Percentiles rank a stretch among this genome's conserved stretches.
Conservation (phyloP, 2,888 invertebrate genomes). For the Apodemia hepburni region DNA sequence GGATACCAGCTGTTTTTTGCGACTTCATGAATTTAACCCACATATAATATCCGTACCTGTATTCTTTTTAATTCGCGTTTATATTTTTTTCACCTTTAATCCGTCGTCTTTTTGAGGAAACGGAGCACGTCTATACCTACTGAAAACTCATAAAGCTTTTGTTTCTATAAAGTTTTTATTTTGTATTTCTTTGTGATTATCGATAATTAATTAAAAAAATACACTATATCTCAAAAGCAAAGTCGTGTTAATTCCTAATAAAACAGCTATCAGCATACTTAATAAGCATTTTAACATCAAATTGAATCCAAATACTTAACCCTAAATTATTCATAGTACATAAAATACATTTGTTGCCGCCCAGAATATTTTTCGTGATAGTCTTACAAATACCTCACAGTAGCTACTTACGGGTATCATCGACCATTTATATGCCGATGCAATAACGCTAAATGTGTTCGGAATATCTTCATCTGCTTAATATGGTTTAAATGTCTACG, state of each 20-base stretch:
- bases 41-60: too few relatives aligned
- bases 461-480: slow-evolving; percentile 49
- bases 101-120: too few relatives aligned
- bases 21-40: too few relatives aligned
- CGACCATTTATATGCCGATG: slow-evolving; percentile 60
- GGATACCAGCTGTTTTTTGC: too few relatives aligned
- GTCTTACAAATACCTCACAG: slow-evolving; percentile 56
- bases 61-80: too few relatives aligned
- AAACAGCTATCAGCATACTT: slow-evolving; percentile 5
- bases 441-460: slow-evolving; percentile 51
- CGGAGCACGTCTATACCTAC: too few relatives aligned
- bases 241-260: not conserved
- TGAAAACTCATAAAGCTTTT: too few relatives aligned
- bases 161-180: too few relatives aligned
- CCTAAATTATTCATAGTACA: slow-evolving; percentile 27
- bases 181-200: not conserved
- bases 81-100: too few relatives aligned
- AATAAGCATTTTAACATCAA: not conserved
- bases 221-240: slow-evolving; percentile 5
- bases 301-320: slow-evolving; percentile 11
- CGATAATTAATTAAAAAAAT: not conserved
- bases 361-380: slow-evolving; percentile 58
- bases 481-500: slow-evolving; percentile 43
- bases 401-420: slow-evolving; percentile 55
- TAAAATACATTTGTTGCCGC: slow-evolving; percentile 37